These are phyloP conservation scores for Chalcosyrphus nemorum DNA, from an alignment of 2,888 invertebrate genomes.

Conservation along the genomic window DNA sequence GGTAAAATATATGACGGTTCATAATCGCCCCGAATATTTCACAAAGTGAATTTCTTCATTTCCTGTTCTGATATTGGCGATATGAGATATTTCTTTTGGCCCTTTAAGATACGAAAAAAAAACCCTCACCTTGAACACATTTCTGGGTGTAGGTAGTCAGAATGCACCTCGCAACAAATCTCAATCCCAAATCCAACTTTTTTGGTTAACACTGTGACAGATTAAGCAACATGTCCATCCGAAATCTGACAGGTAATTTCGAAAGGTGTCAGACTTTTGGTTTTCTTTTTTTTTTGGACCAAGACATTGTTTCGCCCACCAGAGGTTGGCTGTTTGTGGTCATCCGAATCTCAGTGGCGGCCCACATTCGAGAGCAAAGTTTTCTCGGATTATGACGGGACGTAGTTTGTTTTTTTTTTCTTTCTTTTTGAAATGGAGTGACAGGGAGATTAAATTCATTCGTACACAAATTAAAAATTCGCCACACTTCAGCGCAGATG, in stretches of 20 bases:
- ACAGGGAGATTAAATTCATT: conserved; percentile 13
- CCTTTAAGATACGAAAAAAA: too few relatives aligned
- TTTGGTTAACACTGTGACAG: conserved; percentile 22
- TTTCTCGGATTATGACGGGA: neutral
- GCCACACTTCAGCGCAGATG: neutral
- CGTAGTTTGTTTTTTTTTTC: too few relatives aligned
- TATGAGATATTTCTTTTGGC: neutral
- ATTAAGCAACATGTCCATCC: conserved; percentile 41
- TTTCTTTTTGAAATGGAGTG: neutral
- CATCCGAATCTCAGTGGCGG: neutral
- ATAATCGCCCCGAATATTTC: conserved; percentile 41
- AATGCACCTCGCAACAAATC: too few relatives aligned
- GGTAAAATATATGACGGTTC: conserved; percentile 39
- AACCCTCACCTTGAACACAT: too few relatives aligned
- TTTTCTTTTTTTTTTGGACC: neutral
- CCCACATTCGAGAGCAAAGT: conserved; percentile 7
- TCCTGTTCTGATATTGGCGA: conserved; percentile 7
- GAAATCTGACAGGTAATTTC: conserved; percentile 25
- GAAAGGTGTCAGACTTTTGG: conserved; percentile 22
- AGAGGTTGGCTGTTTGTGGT: neutral
- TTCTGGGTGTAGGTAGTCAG: neutral
- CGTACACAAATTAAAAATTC: neutral
- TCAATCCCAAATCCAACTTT: neutral
- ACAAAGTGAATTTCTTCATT: conserved; percentile 42
- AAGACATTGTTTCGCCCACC: conserved; percentile 9